Base-by-base conservation (phyloP, 2,888 invertebrate species). In the Melangyna quadrimaculata region DNA sequence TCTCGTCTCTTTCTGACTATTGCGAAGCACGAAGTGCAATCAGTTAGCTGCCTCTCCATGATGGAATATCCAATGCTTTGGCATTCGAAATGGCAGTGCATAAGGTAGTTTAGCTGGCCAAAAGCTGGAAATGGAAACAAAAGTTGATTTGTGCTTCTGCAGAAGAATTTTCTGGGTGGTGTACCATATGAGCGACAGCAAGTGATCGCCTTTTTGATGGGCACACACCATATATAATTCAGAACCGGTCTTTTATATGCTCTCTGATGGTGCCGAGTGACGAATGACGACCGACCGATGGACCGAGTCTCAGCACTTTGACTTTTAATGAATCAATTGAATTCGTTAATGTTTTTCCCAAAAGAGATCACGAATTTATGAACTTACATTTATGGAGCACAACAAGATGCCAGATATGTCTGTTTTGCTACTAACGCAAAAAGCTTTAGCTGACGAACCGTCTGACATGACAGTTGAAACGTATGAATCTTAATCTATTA, bases 241-340 rank as follows among this genome's bases (percentile, higher is more conserved):
- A 19, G 19, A 80, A 86, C 72, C 73, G 78, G 77, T 81, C 35
- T 24, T n/a, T n/a, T n/a, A n/a, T n/a, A 1, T 6, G 27, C 57
- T 57, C 6, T n/a, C n/a, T n/a, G n/a, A n/a, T n/a, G n/a, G n/a
- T n/a, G n/a, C n/a, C 19, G 19, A 57, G n/a, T 19, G 55, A 55
- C 55, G 17, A 32, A 6, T 10, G 59, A 37, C 37, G 37, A 59
- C 1, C 14, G 29, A 65, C 45, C n/a, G n/a, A n/a, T n/a, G n/a
- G 35, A 51, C 78, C 43, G 35, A 61, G 55, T n/a, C 70, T 17
- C 61, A 55, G 53, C 73, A 40, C 37, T 61, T 57, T 61, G 77
- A 63, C 77, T 73, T 81, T 86, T 86, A 86, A 86, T 86, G 86
- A 81, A 86, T 86, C 81, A 86, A 86, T 86, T 86, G 63, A 63